Evolutionary conservation across 2,888 invertebrate species (phyloP), one percentile per base, ranked within the genome.

Genomic region (Amphimallon solstitiale): DNA sequence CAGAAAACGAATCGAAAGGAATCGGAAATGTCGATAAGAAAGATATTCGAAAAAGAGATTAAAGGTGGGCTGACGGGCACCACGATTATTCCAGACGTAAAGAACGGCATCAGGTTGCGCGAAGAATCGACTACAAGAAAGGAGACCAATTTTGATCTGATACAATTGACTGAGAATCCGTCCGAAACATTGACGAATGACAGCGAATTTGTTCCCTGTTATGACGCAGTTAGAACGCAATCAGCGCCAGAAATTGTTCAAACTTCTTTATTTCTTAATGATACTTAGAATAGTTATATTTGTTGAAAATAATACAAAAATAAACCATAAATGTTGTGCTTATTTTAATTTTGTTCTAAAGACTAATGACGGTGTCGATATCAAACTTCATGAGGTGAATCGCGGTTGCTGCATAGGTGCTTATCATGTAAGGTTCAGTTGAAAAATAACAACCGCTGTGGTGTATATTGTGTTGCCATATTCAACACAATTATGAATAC

Each of bases 231-330:
- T 62, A 60, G 73, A 10, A 72, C 72, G 10, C 72, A 72, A 63
- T 74, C 74, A 19, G 73, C 74, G 34, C 74, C 74, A 2, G 73
- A 73, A 66, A 70, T 74, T 38, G 68, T 72, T 63, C 72, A 71
- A 54, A 70, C 67, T 65, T 69, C 70, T 43, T 63, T 63, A 52
- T 70, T 69, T 66, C 59, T 71, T 69, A 68, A 54, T 52, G 40
- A 66, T 61, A 67, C 54, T 34, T 67, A 67, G 61, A 14, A 37
- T 66, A 37, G 56, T 56, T 51, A 35, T 51, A 35, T 14, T 17
- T 19, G n/a, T 46, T 7, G 9, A 29, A 23, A 29, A 29, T 29
- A 29, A 29, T 29, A 29, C 29, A 29, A 29, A 9, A 29, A 3
- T 5, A 5, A 29, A 29, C 5, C 9, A 9, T 29, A 29, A 9